Base-by-base conservation (phyloP, 2,113 vertebrate genomes). In the Romanogobio albipinnatus region DNA sequence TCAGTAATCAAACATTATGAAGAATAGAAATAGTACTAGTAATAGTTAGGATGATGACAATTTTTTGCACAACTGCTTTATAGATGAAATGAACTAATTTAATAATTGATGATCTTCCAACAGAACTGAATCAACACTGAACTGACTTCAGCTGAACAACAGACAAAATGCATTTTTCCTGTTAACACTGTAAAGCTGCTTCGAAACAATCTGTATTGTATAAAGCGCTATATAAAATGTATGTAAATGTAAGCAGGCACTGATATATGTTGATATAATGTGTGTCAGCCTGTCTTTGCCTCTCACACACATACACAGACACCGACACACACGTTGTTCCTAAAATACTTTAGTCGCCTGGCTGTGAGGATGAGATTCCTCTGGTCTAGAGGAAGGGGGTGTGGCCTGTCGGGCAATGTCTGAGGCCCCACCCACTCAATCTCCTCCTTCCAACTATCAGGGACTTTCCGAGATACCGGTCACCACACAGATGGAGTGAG, bases 261-360 rank as follows among this genome's bases (percentile, higher is more conserved):
- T 9, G 5, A 47, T 26, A 24, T 73, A 49, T 74, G 70, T 24
- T 49, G 43, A 15, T 74, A 74, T 74, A 74, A n/a, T 45, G 58
- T 61, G 19, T 17, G 43, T 33, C 39, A 22, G 61, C 26, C 26
- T 36, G 45, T 68, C 47, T 51, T 80, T 45, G 24, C 4, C 24
- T 75, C 81, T 73, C 33, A 7, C 22, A 43, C 68, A 78, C 70
- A 83, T 14, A 66, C 36, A 84, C 73, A 84, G 11, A 84, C 26
- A 71, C 62, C 39, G n/a, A 83, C 59, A 62, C 36, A 78, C 33
- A 75, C 73, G 33, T n/a, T 87, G 86, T 89, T 89, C 88, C 86
- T 73, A 89, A 89, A 89, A 89, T 89, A 89, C 76, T 78, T 83
- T 58, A 84, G 64, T 62, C 84, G 86, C 75, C 88, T 87, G 85